A percentile compares a stretch with the other conserved stretches of the same genome.
Conservation (phyloP, 2,888 invertebrate species). For the Pardosa pseudoannulata region DNA sequence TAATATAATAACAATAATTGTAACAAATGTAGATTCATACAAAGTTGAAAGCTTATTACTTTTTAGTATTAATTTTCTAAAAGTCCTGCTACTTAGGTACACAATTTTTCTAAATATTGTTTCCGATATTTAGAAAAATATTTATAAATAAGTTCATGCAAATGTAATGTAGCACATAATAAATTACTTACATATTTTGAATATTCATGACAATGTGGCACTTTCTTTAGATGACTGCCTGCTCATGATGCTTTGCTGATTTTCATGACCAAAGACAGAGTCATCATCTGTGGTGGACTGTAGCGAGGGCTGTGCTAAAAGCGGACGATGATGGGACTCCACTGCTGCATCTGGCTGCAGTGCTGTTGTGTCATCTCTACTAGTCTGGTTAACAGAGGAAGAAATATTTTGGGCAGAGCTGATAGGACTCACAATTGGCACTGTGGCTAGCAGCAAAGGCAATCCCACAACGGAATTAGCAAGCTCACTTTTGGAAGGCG, state of each 20-base stretch:
- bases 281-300: slow-evolving; percentile 59
- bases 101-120: no score
- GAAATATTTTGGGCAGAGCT: slow-evolving; percentile 21
- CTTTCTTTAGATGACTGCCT: slow-evolving; percentile 68
- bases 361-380: slow-evolving; percentile 43
- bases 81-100: no score
- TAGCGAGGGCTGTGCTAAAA: slow-evolving; percentile 45
- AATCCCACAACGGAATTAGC: slow-evolving; percentile 70
- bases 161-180: no score
- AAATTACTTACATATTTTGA: neutral
- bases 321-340: slow-evolving; percentile 54
- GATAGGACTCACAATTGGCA: slow-evolving; percentile 69
- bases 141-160: no score
- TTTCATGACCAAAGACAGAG: slow-evolving; percentile 48
- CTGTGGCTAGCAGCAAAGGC: slow-evolving; percentile 69
- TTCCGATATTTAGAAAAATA: no score
- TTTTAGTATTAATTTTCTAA: no score
- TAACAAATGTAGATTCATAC: no score
- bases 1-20: no score
- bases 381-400: slow-evolving; percentile 18
- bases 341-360: slow-evolving; percentile 62
- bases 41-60: no score
- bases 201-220: slow-evolving; percentile 40
- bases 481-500: slow-evolving; percentile 64
- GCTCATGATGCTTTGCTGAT: slow-evolving; percentile 47